These are phyloP conservation scores for Lateolabrax maculatus DNA, from an alignment of 2,797 vertebrate genomes.

Conservation along the genomic window DNA sequence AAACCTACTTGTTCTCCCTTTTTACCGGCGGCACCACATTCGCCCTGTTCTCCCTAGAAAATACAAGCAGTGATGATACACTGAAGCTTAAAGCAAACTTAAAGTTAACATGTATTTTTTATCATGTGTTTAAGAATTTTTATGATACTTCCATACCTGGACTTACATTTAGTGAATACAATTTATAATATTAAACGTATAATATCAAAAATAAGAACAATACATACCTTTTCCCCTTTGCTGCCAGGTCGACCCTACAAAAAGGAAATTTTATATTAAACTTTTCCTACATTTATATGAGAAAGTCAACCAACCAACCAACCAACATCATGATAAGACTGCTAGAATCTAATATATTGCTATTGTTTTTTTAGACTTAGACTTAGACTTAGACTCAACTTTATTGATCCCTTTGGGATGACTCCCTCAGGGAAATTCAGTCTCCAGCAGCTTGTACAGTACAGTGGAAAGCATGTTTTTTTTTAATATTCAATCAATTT, in stretches of 20 bases:
- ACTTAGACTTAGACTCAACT: too few relatives aligned
- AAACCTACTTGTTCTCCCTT: slow-evolving; percentile 80
- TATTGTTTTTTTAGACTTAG: too few relatives aligned
- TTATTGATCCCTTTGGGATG: too few relatives aligned
- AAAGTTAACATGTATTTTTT: not conserved
- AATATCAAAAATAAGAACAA: not conserved
- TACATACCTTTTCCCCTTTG: slow-evolving; percentile 89
- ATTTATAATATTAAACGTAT: too few relatives aligned
- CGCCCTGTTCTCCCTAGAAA: slow-evolving; percentile 79
- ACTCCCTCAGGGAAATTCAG: too few relatives aligned
- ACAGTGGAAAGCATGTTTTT: too few relatives aligned
- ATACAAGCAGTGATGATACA: not conserved
- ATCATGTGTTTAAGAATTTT: not conserved
- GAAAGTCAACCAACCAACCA: not conserved
- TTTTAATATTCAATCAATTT: not conserved
- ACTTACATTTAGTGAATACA: too few relatives aligned
- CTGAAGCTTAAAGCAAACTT: not conserved
- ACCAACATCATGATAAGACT: not conserved
- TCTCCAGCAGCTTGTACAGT: too few relatives aligned
- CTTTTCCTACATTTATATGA: not conserved
- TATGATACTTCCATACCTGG: not conserved
- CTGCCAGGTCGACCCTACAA: slow-evolving; percentile 86
- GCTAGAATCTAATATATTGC: not conserved
- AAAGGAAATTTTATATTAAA: not conserved
- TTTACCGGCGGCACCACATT: slow-evolving; percentile 76